A percentile compares a stretch with the other conserved stretches of the same genome.
These are phyloP conservation scores for Diplogasteroides magnus DNA, from an alignment of 1,140 invertebrate species.

Conservation along the genomic window DNA sequence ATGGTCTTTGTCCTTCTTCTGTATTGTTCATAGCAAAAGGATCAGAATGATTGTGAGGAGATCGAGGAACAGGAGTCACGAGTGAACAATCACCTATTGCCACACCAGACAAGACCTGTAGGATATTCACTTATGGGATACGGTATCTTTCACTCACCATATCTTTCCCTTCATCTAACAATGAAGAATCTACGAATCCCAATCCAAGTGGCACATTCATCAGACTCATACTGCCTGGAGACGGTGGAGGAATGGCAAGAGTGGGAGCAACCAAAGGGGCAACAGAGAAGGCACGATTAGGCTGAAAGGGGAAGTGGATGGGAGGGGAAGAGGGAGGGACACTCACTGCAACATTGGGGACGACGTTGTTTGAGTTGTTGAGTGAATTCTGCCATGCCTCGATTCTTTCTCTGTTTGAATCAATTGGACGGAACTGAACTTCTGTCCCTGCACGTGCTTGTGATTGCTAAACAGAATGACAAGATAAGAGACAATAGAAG, in stretches of 20 bases:
- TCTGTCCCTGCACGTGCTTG: slow-evolving; percentile 13
- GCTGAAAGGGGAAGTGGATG: not conserved
- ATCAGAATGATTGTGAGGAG: slow-evolving; percentile 11
- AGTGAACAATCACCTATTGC: not conserved
- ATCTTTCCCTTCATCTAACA: not conserved
- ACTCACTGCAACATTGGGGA: not conserved
- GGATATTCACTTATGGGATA: slow-evolving; percentile 8
- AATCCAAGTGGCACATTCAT: slow-evolving; percentile 24
- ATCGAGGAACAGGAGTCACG: slow-evolving; percentile 14
- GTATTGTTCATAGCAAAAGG: slow-evolving; percentile 9
- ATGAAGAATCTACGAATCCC: slow-evolving; percentile 4
- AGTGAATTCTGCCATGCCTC: slow-evolving; percentile 3
- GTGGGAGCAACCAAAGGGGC: not conserved
- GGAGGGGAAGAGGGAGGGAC: slow-evolving; percentile 10
- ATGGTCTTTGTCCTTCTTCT: slow-evolving; percentile 11
- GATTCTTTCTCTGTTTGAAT: not conserved
- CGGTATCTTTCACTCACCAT: not conserved
- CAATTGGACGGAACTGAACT: slow-evolving; percentile 22
- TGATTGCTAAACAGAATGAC: not conserved
- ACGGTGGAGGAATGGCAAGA: slow-evolving; percentile 18
- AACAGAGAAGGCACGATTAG: not conserved
- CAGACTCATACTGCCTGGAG: slow-evolving; percentile 22
- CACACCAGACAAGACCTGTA: not conserved
- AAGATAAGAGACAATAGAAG: slow-evolving; percentile 3
- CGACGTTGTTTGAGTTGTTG: not conserved